These are phyloP conservation scores for Saxicola maurus DNA, from an alignment of 2,797 vertebrate species.

Conservation along the genomic window DNA sequence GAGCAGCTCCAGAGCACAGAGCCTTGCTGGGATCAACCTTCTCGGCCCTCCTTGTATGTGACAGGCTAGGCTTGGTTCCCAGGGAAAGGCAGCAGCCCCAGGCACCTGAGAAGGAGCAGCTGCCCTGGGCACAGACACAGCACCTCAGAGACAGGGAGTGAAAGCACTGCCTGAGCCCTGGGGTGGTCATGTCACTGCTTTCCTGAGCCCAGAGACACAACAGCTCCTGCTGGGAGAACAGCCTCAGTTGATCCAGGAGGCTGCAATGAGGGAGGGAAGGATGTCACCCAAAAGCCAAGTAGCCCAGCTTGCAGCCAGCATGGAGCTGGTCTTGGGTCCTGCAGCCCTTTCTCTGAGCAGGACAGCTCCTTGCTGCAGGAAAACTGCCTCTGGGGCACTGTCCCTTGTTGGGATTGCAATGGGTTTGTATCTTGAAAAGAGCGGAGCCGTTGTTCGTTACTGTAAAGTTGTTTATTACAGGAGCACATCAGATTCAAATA, in stretches of 20 bases:
- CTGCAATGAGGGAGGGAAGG: too few species aligned
- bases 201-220: neutral
- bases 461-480: too few species aligned
- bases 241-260: too few species aligned
- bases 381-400: neutral
- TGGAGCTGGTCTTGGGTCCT: neutral
- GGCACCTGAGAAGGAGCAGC: neutral
- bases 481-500: too few species aligned
- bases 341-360: rapidly evolving
- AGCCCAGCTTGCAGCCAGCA: neutral
- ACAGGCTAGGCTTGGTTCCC: neutral
- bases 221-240: neutral
- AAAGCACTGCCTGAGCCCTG: neutral
- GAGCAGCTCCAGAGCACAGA: neutral
- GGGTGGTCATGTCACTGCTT: neutral
- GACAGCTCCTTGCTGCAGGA: neutral
- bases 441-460: too few species aligned
- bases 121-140: neutral
- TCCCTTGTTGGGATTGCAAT: neutral
- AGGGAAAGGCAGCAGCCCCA: neutral
- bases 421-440: too few species aligned
- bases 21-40: too few species aligned
- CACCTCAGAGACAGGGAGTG: neutral
- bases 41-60: neutral
- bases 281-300: neutral